These are phyloP conservation scores for Paradoxurus hermaphroditus DNA, from an alignment of 2,113 vertebrate genomes.

Conservation along the genomic window DNA sequence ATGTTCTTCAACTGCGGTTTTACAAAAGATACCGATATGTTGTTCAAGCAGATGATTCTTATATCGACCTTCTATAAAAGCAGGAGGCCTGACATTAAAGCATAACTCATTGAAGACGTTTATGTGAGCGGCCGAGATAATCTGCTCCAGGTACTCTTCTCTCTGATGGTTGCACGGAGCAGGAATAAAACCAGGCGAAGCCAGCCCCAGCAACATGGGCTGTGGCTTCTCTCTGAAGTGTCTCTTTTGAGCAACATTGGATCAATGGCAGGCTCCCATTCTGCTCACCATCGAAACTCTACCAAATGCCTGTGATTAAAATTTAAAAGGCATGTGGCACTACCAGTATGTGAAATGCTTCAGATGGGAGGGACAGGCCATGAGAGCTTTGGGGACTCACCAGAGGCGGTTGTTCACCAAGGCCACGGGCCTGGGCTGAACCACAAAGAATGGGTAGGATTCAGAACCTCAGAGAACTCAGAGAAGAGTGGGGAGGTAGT, in stretches of 20 bases:
- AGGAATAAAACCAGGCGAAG: background rate
- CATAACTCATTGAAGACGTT: background rate
- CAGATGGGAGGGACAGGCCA: background rate
- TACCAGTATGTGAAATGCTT: background rate
- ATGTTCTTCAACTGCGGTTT: constrained; percentile 34
- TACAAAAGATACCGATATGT: background rate
- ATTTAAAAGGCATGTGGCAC: background rate
- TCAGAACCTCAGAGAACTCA: background rate
- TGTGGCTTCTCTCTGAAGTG: background rate
- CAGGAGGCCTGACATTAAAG: background rate
- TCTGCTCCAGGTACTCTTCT: background rate
- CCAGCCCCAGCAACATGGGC: background rate
- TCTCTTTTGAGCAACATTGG: background rate
- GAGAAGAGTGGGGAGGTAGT: background rate
- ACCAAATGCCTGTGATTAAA: background rate
- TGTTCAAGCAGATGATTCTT: constrained; percentile 5
- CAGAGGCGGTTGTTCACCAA: background rate
- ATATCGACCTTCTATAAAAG: constrained; percentile 32
- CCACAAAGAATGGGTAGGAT: background rate
- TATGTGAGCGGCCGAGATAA: background rate
- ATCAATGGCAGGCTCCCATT: background rate
- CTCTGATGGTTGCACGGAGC: background rate
- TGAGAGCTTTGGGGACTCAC: background rate
- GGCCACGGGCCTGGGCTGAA: background rate
- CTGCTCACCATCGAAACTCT: background rate